These are phyloP conservation scores for Melipona quadrifasciata DNA, from an alignment of 1,140 invertebrate species.

Conservation along the genomic window DNA sequence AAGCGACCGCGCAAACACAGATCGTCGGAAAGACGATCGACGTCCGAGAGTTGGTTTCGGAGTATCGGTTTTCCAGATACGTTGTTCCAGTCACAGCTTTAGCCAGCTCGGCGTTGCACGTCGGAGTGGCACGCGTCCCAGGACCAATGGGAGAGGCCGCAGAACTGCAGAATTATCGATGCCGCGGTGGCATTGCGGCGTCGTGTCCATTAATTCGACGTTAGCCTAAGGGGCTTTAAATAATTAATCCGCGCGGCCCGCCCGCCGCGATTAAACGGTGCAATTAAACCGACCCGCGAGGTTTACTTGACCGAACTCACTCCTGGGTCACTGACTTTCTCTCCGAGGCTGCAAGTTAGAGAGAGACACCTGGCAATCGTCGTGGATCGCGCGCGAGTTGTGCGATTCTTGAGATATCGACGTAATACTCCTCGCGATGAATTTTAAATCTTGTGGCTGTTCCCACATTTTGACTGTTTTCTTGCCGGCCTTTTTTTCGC, in stretches of 20 bases:
- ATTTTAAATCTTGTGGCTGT: no score
- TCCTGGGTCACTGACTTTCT: slow-evolving; percentile 34
- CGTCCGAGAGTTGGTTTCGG: no score
- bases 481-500: no score
- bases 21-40: slow-evolving; percentile 18
- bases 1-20: neutral
- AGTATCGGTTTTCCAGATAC: slow-evolving; percentile 9
- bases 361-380: no score
- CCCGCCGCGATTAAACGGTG: slow-evolving; percentile 62
- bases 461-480: no score
- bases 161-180: slow-evolving; percentile 71
- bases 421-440: no score
- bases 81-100: neutral
- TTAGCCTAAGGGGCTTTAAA: slow-evolving; percentile 74
- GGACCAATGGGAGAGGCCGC: slow-evolving; percentile 51
- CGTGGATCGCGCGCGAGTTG: no score
- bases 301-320: slow-evolving; percentile 51
- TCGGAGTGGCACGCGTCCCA: slow-evolving; percentile 52
- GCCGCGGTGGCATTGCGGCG: slow-evolving; percentile 63
- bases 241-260: slow-evolving; percentile 66
- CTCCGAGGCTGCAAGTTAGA: no score
- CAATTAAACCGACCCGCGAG: slow-evolving; percentile 59
- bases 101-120: slow-evolving; percentile 5
- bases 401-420: no score
- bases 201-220: slow-evolving; percentile 68